phyloP scores from a whole-genome alignment of 2,797 vertebrate species.

The Sternotherus odoratus region DNA sequence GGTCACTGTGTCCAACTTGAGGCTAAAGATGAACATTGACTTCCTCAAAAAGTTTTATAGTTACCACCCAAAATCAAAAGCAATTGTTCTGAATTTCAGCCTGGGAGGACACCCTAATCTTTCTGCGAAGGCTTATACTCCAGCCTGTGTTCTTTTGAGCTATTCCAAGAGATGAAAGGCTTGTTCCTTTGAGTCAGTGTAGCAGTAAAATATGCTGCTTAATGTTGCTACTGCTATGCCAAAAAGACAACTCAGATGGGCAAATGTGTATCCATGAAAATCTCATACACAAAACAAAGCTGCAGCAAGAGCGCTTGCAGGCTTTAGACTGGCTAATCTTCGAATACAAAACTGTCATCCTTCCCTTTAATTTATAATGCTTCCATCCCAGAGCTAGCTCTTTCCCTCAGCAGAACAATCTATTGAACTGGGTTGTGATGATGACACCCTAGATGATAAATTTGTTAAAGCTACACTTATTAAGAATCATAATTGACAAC shows the following conservation, averaged over 20 bases:
- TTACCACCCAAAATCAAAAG: background rate
- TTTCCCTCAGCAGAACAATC: background rate
- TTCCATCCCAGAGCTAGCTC: slow-evolving; percentile 8
- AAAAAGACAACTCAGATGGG: slow-evolving; percentile 26
- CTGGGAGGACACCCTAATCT: background rate
- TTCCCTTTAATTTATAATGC: slow-evolving; percentile 20
- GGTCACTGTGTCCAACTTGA: background rate
- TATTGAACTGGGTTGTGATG: slow-evolving; percentile 6
- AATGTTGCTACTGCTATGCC: background rate
- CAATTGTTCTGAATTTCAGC: slow-evolving; percentile 3
- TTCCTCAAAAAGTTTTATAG: background rate
- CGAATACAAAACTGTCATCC: background rate
- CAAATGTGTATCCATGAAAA: background rate
- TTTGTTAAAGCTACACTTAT: slow-evolving; percentile 8
- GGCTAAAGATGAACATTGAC: background rate
- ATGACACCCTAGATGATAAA: slow-evolving; percentile 22
- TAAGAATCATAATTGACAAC: background rate
- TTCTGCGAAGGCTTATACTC: background rate
- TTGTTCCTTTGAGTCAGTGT: background rate
- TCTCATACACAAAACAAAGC: slow-evolving; percentile 30
- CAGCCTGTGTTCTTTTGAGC: background rate
- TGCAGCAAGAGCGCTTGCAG: slow-evolving; percentile 4
- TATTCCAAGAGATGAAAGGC: background rate
- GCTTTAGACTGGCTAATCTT: background rate
- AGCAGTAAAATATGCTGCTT: slow-evolving; percentile 25